A percentile compares a stretch with the other conserved stretches of the same genome.
Conservation (phyloP, 2,888 invertebrate species). For the Eupithecia pulchellata region DNA sequence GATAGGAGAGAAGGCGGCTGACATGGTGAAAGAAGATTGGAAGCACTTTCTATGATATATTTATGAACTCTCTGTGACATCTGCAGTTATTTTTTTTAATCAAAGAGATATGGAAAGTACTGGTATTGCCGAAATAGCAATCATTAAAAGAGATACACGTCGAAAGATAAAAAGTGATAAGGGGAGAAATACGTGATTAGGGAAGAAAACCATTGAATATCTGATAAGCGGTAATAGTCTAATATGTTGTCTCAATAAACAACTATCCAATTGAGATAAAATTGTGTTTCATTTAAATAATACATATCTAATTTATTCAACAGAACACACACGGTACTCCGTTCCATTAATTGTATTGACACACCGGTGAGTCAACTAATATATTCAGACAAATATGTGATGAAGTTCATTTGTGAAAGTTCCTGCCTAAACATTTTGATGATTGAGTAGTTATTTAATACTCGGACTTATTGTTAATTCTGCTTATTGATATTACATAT, state of each 20-base stretch:
- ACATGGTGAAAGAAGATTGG: conserved; percentile 74
- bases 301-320: conserved; percentile 6
- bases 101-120: not conserved
- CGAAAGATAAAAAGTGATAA: not conserved
- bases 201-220: not conserved
- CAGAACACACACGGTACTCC: conserved; percentile 10
- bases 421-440: conserved; percentile 5
- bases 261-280: not conserved
- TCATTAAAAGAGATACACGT: not conserved
- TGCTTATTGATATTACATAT: not conserved
- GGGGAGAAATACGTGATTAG: no score
- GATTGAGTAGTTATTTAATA: not conserved
- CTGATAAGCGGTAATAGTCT: not conserved
- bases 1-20: conserved; percentile 88
- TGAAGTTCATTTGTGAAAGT: conserved; percentile 18
- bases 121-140: not conserved
- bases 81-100: not conserved
- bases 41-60: conserved; percentile 43
- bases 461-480: not conserved
- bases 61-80: not conserved
- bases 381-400: conserved; percentile 1
- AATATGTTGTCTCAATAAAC: not conserved
- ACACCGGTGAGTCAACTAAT: conserved; percentile 12
- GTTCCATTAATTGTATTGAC: conserved; percentile 7
- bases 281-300: conserved; percentile 11